These are phyloP conservation scores for Shargacucullia verbasci DNA, from an alignment of 2,888 invertebrate genomes.

Conservation along the genomic window DNA sequence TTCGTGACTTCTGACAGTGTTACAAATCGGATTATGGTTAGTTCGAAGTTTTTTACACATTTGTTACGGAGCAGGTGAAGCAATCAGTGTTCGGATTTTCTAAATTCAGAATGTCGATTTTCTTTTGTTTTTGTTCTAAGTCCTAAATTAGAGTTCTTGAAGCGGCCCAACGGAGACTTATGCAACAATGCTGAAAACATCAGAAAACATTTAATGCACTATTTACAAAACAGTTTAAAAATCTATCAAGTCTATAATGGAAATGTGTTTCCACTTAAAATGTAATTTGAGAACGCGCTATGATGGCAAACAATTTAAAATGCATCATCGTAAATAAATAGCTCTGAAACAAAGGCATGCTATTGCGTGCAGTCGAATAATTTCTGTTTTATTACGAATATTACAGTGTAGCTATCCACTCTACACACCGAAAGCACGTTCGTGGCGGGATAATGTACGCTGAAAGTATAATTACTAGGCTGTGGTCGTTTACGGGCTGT, in stretches of 20 bases:
- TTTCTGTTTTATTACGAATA: conserved; percentile 26
- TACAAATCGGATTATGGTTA: conserved; percentile 17
- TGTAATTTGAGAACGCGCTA: conserved; percentile 22
- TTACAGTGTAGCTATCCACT: conserved; percentile 14
- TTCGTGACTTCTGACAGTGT: conserved; percentile 40
- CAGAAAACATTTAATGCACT: conserved; percentile 10
- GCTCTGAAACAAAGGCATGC: conserved; percentile 17
- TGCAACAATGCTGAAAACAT: no score
- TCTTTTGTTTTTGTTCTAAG: no score
- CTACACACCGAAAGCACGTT: conserved; percentile 1
- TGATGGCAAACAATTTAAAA: conserved; percentile 37
- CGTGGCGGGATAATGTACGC: conserved; percentile 9
- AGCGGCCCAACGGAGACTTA: no score
- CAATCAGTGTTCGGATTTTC: no score
- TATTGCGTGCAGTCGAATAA: conserved; percentile 25
- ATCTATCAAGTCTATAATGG: conserved; percentile 35
- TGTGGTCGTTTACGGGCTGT: conserved; percentile 2
- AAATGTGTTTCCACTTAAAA: conserved; percentile 33
- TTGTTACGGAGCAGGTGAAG: no score
- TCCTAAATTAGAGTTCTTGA: no score
- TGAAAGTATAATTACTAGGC: conserved; percentile 15
- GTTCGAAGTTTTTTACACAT: conserved; percentile 6
- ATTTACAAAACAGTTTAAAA: conserved; percentile 22
- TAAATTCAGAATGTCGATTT: no score
- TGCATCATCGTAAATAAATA: conserved; percentile 42